Evolutionary conservation across 2,113 vertebrate species (phyloP), one percentile per base, ranked within the genome.

Genomic region (Polypterus bichir): DNA sequence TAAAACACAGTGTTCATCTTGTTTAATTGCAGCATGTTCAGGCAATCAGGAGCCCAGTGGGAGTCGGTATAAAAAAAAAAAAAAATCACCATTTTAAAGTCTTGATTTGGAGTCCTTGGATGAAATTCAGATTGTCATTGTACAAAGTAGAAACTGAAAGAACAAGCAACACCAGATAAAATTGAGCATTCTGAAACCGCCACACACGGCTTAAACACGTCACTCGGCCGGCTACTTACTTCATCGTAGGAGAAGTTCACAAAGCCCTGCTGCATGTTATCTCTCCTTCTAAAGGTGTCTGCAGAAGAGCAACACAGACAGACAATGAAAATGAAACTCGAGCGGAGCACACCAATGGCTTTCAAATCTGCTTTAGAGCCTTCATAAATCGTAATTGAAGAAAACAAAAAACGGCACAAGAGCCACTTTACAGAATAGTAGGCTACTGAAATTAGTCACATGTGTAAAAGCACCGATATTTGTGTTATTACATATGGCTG

Each of bases 161-260:
- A 66, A 60, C 47, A 65, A 67, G 45, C 58, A 59, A 54, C 46
- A 69, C 51, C 58, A 51, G 47, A 66, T 27, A 2, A 27, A 27
- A 27, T 27, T 27, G 47, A 62, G 49, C 47, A 48, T 46, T 9
- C 1, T 7, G 46, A 47, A 53, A 9, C 7, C 3, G 7, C 11
- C 7, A 7, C 51, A 44, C 46, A 49, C 2, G 48, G n/a, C 6
- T 57, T 59, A 4, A 49, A 52, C 45, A 4, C 45, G 47, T 49
- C 47, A 60, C 5, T 9, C n/a, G 27, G 27, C 27, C 27, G 27
- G 27, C 27, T 66, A 83, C 91, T 91, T 72, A 95, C 92, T 58
- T 94, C 92, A 10, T 94, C 90, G 53, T 93, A 96, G 6, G 76
- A 67, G 69, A 96, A 91, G 80, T 73, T 89, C 67, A 89, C 91